Evolutionary conservation across 2,888 invertebrate species (phyloP), one percentile per base, ranked within the genome.

Genomic region (Temnothorax ravouxi): DNA sequence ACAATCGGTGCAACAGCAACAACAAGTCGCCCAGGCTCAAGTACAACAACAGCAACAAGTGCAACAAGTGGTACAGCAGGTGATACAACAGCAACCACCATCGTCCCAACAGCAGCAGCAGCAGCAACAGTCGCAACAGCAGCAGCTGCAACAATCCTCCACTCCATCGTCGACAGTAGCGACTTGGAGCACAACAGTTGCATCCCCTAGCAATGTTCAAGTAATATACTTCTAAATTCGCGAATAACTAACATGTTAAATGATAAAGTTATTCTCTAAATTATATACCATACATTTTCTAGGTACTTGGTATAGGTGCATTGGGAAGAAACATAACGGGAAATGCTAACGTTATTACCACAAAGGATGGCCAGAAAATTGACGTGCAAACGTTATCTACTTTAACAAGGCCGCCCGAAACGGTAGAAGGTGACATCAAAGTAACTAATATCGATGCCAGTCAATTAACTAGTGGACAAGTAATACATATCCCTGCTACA

Each of bases 331-430:
- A 93, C 38, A 87, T 92, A 4, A 86, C 89, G 8, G 92, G 91
- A 9, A 88, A 86, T 29, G 84, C 92, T n/a, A 93, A 91, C 15
- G 91, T 94, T n/a, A 90, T 95, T 67, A 94, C 94, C 2, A 95
- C 95, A 0, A 95, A 94, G 75, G 95, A 95, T 41, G 95, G 95
- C 0, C 95, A 94, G 79, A 95, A 95, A 81, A 94, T 95, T 47
- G 95, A 95, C 29, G 93, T 94, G 1, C 94, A 94, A 82, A 90
- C 94, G 0, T 81, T 95, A 9, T 93, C 94, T 4, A 90, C 92
- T 3, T 86, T 95, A 72, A 84, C 93, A 8, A 93, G 94, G 79
- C 93, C 94, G 2, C 89, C 92, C 1, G 93, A 93, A 0, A 79
- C 89, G 1, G 89, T 91, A 2, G 94, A 95, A 21, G 90, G 90